These are phyloP conservation scores for Myotis myotis DNA, from an alignment of 2,797 vertebrate genomes.

Conservation along the genomic window DNA sequence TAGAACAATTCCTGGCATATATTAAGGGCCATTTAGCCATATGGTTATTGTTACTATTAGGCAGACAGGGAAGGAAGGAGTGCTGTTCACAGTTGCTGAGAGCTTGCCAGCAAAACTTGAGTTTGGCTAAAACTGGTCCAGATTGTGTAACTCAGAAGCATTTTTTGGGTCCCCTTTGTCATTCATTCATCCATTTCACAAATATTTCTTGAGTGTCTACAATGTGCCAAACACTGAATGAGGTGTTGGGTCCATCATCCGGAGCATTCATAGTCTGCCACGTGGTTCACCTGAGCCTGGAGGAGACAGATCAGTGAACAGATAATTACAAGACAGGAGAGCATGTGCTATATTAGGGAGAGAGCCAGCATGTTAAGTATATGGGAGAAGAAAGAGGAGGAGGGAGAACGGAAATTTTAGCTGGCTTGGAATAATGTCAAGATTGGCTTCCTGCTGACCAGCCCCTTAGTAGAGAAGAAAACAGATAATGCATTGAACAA, in stretches of 20 bases:
- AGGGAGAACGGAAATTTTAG: not conserved
- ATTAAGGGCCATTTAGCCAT: not conserved
- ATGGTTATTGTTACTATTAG: not conserved
- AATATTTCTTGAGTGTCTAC: not conserved
- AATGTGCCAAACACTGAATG: not conserved
- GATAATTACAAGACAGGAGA: not conserved
- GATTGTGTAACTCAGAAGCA: not conserved
- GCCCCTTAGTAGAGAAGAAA: not conserved
- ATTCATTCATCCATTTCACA: not conserved
- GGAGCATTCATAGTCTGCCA: not conserved
- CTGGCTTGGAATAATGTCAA: not conserved
- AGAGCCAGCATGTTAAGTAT: not conserved
- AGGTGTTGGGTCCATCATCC: not conserved
- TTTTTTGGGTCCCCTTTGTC: not conserved
- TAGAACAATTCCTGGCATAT: not conserved
- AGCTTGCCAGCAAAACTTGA: not conserved
- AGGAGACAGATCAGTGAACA: not conserved
- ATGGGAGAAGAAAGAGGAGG: not conserved
- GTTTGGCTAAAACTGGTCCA: not conserved
- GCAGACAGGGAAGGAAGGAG: not conserved
- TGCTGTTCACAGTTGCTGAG: not conserved
- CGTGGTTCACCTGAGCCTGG: not conserved
- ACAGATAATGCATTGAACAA: not conserved
- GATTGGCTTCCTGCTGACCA: not conserved
- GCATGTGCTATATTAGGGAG: not conserved